phyloP scores from a whole-genome alignment of 2,888 invertebrate species.

The Ferrisia virgata region DNA sequence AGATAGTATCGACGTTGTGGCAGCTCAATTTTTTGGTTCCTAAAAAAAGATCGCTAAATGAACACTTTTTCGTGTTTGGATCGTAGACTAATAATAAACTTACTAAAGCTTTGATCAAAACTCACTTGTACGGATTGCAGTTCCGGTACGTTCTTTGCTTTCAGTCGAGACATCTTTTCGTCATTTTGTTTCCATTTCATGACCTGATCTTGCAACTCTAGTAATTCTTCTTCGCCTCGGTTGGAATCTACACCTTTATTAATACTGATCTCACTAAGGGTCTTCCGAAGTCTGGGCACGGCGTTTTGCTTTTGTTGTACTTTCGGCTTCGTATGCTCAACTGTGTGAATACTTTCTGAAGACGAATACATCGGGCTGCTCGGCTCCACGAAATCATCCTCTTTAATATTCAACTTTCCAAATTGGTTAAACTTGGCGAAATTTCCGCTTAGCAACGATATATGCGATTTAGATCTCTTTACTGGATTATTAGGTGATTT shows the following conservation, averaged over 20 bases:
- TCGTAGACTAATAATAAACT: too few relatives aligned
- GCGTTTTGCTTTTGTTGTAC: background rate
- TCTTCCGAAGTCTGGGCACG: constrained; percentile 53
- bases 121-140: constrained; percentile 50
- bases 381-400: background rate
- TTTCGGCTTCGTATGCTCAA: background rate
- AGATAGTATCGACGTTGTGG: too few relatives aligned
- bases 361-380: background rate
- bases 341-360: background rate
- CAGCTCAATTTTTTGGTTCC: too few relatives aligned
- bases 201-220: constrained; percentile 31
- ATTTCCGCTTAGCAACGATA: constrained; percentile 52
- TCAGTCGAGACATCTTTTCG: constrained; percentile 16
- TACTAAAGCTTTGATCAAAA: too few relatives aligned
- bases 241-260: constrained; percentile 48
- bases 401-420: constrained; percentile 36
- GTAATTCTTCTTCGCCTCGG: constrained; percentile 28
- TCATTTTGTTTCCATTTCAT: constrained; percentile 38
- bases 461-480: constrained; percentile 56
- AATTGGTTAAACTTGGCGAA: constrained; percentile 47
- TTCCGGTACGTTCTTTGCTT: constrained; percentile 45
- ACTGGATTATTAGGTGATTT: constrained; percentile 48
- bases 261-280: constrained; percentile 50
- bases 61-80: too few relatives aligned
- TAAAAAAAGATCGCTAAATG: too few relatives aligned